phyloP scores from a whole-genome alignment of 2,797 vertebrate species.

The Notamacropus eugenii region DNA sequence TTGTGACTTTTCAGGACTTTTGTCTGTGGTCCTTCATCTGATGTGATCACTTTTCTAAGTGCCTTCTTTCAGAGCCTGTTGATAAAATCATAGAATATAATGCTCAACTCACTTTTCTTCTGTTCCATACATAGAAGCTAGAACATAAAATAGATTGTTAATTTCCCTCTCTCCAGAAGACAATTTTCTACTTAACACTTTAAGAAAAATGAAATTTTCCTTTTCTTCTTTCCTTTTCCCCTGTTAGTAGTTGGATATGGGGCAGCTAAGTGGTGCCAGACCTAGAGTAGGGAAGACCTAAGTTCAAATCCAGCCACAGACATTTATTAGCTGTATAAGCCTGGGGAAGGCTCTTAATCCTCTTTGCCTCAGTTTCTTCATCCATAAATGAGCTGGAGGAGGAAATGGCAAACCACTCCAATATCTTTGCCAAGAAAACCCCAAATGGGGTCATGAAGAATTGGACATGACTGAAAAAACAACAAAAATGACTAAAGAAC shows the following conservation, averaged over 20 bases:
- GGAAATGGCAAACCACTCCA: not conserved
- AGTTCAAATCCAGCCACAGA: conserved; percentile 25
- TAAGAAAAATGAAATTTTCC: not conserved
- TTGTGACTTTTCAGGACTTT: not conserved
- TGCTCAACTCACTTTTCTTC: not conserved
- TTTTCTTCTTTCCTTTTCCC: not conserved
- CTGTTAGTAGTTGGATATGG: not conserved
- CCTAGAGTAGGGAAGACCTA: conserved; percentile 3
- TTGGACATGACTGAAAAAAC: not conserved
- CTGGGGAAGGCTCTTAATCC: not conserved
- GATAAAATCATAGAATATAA: not conserved
- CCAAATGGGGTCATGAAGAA: not conserved
- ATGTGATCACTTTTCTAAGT: not conserved
- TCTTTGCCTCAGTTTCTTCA: not conserved
- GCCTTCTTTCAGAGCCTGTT: not conserved
- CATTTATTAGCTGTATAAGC: not conserved
- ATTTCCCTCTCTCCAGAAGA: conserved; percentile 46
- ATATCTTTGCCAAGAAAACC: not conserved
- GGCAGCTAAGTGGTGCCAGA: not conserved
- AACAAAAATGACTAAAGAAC: not conserved
- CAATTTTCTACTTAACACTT: conserved; percentile 15
- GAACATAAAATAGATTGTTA: not conserved
- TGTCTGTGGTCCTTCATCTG: not conserved
- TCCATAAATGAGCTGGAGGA: not conserved
- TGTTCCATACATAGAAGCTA: conserved; percentile 7